A percentile compares a stretch with the other conserved stretches of the same genome.
Conservation (phyloP, 1,140 invertebrate genomes). For the Metopolophium dirhodum region DNA sequence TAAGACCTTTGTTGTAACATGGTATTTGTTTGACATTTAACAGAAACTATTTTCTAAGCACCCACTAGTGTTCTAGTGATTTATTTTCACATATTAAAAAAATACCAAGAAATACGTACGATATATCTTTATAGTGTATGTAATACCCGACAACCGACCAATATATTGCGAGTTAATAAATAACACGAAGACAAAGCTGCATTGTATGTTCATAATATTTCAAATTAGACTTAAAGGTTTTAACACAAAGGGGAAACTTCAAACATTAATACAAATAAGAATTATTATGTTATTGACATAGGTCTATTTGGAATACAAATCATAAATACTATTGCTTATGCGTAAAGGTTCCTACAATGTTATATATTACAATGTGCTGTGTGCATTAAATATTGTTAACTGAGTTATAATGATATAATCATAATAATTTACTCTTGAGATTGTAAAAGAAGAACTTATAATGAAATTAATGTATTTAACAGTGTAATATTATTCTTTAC, state of each 20-base stretch:
- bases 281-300: background rate
- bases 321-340: background rate
- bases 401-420: background rate
- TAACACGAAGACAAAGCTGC: background rate
- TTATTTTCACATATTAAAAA: constrained; percentile 16
- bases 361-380: background rate
- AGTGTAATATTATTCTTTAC: background rate
- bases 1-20: background rate
- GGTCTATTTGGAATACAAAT: background rate
- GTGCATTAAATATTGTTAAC: background rate
- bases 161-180: background rate
- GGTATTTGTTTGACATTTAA: background rate
- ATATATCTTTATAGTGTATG: constrained; percentile 9
- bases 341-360: background rate
- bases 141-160: background rate
- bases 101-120: background rate
- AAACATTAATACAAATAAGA: background rate
- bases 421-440: background rate
- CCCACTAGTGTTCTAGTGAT: background rate
- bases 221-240: background rate
- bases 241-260: background rate
- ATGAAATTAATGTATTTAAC: background rate
- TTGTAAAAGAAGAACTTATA: background rate
- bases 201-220: background rate
- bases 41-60: background rate